Conservation (phyloP, 2,888 invertebrate species). For the Callinectes sapidus region DNA sequence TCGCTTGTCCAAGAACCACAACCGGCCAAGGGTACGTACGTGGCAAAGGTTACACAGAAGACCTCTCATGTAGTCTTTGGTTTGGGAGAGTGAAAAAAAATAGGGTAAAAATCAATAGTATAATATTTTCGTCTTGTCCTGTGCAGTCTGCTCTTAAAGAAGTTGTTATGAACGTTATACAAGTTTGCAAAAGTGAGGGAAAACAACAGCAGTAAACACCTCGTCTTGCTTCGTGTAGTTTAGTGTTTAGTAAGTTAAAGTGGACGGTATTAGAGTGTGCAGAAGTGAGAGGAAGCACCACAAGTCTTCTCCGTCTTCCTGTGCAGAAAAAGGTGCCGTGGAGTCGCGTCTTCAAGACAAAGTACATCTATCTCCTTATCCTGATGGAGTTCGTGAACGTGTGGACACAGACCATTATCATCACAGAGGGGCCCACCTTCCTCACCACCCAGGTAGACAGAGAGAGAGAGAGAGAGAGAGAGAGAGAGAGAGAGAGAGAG, state of each 20-base stretch:
- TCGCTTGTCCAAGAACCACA: neutral
- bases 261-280: neutral
- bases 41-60: neutral
- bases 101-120: neutral
- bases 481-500: conserved; percentile 24
- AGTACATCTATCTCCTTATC: neutral
- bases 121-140: neutral
- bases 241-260: too few relatives aligned
- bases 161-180: too few relatives aligned
- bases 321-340: neutral
- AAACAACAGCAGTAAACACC: too few relatives aligned
- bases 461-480: neutral
- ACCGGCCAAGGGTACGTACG: neutral
- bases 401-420: neutral
- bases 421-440: neutral
- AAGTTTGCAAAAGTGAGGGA: too few relatives aligned
- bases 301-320: neutral
- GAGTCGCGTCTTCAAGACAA: neutral
- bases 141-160: too few relatives aligned
- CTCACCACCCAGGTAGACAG: neutral
- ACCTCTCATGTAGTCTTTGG: too few relatives aligned
- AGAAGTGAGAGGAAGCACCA: neutral
- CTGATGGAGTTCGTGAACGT: neutral
- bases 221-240: too few relatives aligned
- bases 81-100: neutral